Evolutionary conservation across 2,888 invertebrate genomes (phyloP).

Genomic region (Zaprionus lineosus): DNA sequence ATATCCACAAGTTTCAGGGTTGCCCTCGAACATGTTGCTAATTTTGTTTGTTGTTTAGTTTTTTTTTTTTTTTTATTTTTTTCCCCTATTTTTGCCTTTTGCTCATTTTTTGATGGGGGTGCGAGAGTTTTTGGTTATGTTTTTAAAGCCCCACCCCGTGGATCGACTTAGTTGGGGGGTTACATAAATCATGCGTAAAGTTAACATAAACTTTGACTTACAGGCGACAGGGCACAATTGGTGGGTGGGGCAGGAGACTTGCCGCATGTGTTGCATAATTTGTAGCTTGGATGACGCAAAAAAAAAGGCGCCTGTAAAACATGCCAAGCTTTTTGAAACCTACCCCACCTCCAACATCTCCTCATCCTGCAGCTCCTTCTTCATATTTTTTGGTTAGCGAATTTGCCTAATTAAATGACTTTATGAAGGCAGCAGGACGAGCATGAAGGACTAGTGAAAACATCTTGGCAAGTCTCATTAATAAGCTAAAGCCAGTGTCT

Average conservation of each 20-base stretch:
- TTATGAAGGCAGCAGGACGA: background rate
- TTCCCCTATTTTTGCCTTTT: no score
- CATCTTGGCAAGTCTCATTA: constrained; percentile 29
- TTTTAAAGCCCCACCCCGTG: constrained; percentile 12
- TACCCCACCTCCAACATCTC: no score
- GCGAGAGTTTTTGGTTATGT: constrained; percentile 11
- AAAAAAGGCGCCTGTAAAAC: background rate
- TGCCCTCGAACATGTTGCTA: constrained; percentile 58
- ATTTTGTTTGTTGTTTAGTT: constrained; percentile 73
- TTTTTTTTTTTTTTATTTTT: background rate
- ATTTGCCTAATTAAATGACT: constrained; percentile 45
- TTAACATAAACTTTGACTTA: constrained; percentile 65
- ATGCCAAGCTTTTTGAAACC: background rate
- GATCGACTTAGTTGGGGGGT: constrained; percentile 13
- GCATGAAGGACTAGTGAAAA: background rate
- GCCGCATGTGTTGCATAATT: constrained; percentile 63
- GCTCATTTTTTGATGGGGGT: no score
- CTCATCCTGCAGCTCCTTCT: background rate
- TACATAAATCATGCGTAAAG: constrained; percentile 73
- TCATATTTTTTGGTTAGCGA: background rate
- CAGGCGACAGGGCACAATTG: background rate
- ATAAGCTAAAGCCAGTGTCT: constrained; percentile 21
- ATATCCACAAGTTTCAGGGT: constrained; percentile 41
- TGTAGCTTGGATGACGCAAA: constrained; percentile 15
- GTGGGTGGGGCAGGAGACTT: background rate